Base-by-base conservation (phyloP, 1,140 invertebrate genomes). In the Amphibalanus amphitrite region DNA sequence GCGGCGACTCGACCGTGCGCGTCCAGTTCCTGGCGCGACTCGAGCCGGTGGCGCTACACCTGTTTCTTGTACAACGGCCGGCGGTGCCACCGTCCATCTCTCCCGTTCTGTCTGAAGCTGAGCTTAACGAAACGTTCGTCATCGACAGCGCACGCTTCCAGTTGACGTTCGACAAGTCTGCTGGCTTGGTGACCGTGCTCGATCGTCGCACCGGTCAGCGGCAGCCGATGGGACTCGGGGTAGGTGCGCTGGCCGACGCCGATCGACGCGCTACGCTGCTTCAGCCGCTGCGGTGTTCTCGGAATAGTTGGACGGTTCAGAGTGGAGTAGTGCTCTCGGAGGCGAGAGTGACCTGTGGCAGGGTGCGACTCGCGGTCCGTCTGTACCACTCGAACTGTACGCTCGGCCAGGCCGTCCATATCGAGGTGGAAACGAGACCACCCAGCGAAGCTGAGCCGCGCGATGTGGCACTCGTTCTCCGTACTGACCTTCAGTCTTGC, bases 391-490 rank as follows among this genome's bases (percentile, higher is more conserved):
- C 65, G 28, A 71, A 74, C 15, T 86, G 86, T 20, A 80, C 81
- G 0, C 79, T 92, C 0, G 84, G 87, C 23, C 84, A 88, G 64
- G 90, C 85, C 0, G 86, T 94, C 71, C 87, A 86, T 73, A 81
- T 94, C 25, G 87, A 91, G 75, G 93, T 91, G 74, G 82, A 86
- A 1, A 85, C 93, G 0, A 38, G 74, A 73, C 70, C 77, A 72
- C 83, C 90, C 15, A 90, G 90, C 0, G 92, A 92, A 77, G 91
- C 91, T 78, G 81, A 90, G 13, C 91, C 92, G 78, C 92, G 90
- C 0, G 95, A 98, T 79, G 81, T 97, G 69, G 95, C 94, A 73
- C 94, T 98, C 91, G 82, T 93, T 69, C 80, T 98, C 3, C 85
- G 90, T 69, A 92, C 92, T 0, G 89, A 93, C 75, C 85, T 95